These are phyloP conservation scores for Drosophila demipolita DNA, from an alignment of 2,888 invertebrate genomes.

Conservation along the genomic window DNA sequence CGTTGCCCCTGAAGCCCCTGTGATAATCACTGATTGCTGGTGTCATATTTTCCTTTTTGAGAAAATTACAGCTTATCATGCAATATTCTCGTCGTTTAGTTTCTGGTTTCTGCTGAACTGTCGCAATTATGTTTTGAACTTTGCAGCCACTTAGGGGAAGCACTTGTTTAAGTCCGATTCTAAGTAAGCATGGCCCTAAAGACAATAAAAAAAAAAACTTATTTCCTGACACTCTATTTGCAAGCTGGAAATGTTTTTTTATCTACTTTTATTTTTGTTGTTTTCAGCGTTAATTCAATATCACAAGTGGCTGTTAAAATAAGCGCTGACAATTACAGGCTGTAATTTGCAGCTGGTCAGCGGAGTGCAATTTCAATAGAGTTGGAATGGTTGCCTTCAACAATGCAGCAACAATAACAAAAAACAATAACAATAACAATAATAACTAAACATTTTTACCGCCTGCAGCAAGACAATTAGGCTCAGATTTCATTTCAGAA, in stretches of 20 bases:
- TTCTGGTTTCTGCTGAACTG: conserved; percentile 35
- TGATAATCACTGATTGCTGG: conserved; percentile 31
- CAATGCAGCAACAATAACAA: conserved; percentile 40
- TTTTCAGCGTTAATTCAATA: conserved; percentile 12
- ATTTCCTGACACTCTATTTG: neutral
- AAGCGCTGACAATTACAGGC: conserved; percentile 45
- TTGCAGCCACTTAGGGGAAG: conserved; percentile 10
- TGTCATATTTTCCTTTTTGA: conserved; percentile 55
- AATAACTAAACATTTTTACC: conserved; percentile 49
- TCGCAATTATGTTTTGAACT: conserved; percentile 38
- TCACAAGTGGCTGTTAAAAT: conserved; percentile 54
- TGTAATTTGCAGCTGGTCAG: conserved; percentile 36
- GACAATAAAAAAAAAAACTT: neutral
- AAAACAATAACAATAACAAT: conserved; percentile 9
- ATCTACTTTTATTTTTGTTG: neutral
- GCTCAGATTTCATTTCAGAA: conserved; percentile 64
- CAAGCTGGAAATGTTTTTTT: neutral
- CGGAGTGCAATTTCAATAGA: conserved; percentile 33
- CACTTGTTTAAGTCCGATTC: conserved; percentile 6
- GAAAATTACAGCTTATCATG: conserved; percentile 65
- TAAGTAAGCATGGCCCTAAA: conserved; percentile 12
- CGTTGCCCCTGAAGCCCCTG: conserved; percentile 35
- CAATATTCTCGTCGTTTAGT: conserved; percentile 42
- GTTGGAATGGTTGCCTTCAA: conserved; percentile 36
- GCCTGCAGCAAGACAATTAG: conserved; percentile 54